Conservation (phyloP, 1,140 invertebrate genomes). For the Diabrotica undecimpunctata region DNA sequence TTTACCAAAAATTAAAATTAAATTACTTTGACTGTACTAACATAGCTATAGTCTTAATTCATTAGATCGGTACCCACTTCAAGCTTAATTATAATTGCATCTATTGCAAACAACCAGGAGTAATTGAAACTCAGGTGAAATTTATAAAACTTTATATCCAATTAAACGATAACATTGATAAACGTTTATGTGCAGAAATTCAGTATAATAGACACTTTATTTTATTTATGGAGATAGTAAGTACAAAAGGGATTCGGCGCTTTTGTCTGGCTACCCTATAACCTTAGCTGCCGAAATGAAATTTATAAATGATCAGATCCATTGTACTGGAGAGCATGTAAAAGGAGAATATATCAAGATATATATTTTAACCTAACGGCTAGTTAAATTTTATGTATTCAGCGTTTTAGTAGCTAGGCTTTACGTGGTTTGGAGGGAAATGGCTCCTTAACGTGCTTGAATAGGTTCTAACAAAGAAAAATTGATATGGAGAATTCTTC, state of each 20-base stretch:
- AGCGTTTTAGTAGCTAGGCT: no score
- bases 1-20: no score
- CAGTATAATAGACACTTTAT: slow-evolving; percentile 2
- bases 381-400: no score
- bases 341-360: not conserved
- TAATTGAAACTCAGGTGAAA: slow-evolving; percentile 3
- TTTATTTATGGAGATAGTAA: slow-evolving; percentile 1
- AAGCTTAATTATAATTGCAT: not conserved
- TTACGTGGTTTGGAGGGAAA: no score
- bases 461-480: no score
- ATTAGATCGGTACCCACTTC: not conserved
- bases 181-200: not conserved
- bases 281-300: not conserved
- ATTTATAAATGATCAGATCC: slow-evolving; percentile 1
- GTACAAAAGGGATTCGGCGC: slow-evolving; percentile 1
- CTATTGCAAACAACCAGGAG: not conserved
- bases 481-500: no score
- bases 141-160: not conserved
- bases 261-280: not conserved
- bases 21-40: no score
- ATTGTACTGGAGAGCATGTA: not conserved
- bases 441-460: no score
- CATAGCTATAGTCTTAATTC: no score
- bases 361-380: not conserved
- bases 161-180: not conserved